phyloP scores from a whole-genome alignment of 2,888 invertebrate genomes.

The Helobdella robusta region DNA sequence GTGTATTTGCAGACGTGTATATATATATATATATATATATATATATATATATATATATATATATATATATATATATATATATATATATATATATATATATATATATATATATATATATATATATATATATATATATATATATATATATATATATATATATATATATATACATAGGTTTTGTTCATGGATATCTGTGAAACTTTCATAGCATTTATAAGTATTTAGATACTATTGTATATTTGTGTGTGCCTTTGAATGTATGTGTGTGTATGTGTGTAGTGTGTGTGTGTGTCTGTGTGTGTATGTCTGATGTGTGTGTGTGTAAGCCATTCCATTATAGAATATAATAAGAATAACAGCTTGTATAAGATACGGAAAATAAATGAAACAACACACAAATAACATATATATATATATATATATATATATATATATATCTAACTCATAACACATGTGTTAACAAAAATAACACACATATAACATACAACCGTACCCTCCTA shows the following conservation, averaged over 20 bases:
- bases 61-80: slow-evolving; percentile 15
- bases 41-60: slow-evolving; percentile 9
- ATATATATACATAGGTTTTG: too few species aligned
- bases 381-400: too few species aligned
- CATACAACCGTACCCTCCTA: too few species aligned
- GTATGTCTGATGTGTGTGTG: neutral
- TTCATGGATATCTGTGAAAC: too few species aligned
- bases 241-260: neutral
- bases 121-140: slow-evolving; percentile 1
- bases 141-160: slow-evolving; percentile 1
- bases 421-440: too few species aligned
- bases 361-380: too few species aligned
- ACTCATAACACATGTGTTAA: too few species aligned
- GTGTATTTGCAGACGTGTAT: neutral
- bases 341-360: too few species aligned
- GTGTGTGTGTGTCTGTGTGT: neutral
- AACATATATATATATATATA: too few species aligned
- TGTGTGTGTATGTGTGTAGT: slow-evolving; percentile 2
- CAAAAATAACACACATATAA: too few species aligned
- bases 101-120: slow-evolving; percentile 1
- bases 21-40: slow-evolving; percentile 8
- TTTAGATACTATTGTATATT: neutral
- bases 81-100: neutral
- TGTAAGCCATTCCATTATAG: too few species aligned
- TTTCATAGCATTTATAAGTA: too few species aligned